phyloP scores from a whole-genome alignment of 2,888 invertebrate species.

The Eupithecia inturbata region DNA sequence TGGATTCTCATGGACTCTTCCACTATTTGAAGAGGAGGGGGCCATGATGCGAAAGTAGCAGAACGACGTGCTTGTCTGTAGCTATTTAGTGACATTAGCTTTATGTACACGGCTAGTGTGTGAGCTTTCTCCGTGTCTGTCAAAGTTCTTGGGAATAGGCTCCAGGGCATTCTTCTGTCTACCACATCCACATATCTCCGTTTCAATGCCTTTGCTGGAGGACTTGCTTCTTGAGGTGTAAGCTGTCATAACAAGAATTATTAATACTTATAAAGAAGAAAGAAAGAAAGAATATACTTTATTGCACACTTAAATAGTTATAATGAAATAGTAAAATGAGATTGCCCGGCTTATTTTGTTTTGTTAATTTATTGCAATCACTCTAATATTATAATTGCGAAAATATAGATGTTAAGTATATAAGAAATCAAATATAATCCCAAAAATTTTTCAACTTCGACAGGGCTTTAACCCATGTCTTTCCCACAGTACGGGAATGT shows the following conservation, averaged over 20 bases:
- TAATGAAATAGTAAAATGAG: no score
- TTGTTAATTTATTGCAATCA: background rate
- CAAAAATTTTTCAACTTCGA: no score
- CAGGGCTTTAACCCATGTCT: no score
- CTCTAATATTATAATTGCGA: no score
- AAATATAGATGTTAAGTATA: no score
- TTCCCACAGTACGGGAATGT: no score
- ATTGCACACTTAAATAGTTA: no score
- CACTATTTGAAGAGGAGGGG: slow-evolving; percentile 74
- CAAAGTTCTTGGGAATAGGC: slow-evolving; percentile 66
- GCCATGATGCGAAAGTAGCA: slow-evolving; percentile 70
- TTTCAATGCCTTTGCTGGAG: slow-evolving; percentile 64
- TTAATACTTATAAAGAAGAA: no score
- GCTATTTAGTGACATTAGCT: slow-evolving; percentile 75
- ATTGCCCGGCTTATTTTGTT: background rate
- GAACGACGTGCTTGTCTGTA: slow-evolving; percentile 73
- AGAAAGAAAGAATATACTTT: no score
- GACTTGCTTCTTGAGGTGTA: slow-evolving; percentile 18
- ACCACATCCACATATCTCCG: slow-evolving; percentile 71
- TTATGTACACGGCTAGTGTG: slow-evolving; percentile 73
- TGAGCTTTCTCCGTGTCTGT: slow-evolving; percentile 73
- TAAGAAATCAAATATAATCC: no score
- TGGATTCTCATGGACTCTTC: slow-evolving; percentile 71
- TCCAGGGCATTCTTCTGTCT: slow-evolving; percentile 79
- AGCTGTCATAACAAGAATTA: background rate